These are phyloP conservation scores for Campoplex nolae DNA, from an alignment of 2,888 invertebrate genomes.

Conservation along the genomic window DNA sequence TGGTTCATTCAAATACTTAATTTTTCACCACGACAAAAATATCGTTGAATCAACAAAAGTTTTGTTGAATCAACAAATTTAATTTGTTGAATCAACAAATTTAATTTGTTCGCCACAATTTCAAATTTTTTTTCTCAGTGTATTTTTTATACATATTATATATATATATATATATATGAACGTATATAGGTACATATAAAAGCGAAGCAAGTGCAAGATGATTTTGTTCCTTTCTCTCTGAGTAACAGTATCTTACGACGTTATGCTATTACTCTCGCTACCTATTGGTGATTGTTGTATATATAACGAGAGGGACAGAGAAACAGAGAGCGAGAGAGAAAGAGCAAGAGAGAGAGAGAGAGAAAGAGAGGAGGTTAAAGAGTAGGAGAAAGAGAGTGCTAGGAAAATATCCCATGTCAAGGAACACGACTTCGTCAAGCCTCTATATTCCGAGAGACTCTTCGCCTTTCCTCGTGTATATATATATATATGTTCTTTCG, in stretches of 20 bases:
- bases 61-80: no score
- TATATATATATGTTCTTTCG: slow-evolving; percentile 11
- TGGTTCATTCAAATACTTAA: no score
- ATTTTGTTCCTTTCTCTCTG: slow-evolving; percentile 49
- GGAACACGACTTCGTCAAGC: slow-evolving; percentile 18
- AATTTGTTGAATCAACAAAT: no score
- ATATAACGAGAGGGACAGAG: slow-evolving; percentile 15
- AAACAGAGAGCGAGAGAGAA: slow-evolving; percentile 2
- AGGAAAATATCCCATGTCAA: slow-evolving; percentile 51
- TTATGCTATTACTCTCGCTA: slow-evolving; percentile 43
- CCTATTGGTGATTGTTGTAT: slow-evolving; percentile 45
- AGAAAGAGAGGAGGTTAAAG: slow-evolving; percentile 8
- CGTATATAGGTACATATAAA: no score
- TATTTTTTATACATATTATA: no score
- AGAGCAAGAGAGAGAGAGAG: slow-evolving; percentile 31
- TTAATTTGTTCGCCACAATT: no score
- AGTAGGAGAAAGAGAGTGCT: slow-evolving; percentile 24
- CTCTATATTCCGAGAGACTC: slow-evolving; percentile 6
- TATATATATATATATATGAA: no score
- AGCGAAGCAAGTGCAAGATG: slow-evolving; percentile 50
- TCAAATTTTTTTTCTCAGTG: no score
- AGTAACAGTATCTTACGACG: slow-evolving; percentile 24
- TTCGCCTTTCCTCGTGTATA: slow-evolving; percentile 10
- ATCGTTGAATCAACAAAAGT: no score
- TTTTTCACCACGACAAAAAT: no score